Conservation (phyloP, 2,113 vertebrate genomes). For the Podarcis raffonei region DNA sequence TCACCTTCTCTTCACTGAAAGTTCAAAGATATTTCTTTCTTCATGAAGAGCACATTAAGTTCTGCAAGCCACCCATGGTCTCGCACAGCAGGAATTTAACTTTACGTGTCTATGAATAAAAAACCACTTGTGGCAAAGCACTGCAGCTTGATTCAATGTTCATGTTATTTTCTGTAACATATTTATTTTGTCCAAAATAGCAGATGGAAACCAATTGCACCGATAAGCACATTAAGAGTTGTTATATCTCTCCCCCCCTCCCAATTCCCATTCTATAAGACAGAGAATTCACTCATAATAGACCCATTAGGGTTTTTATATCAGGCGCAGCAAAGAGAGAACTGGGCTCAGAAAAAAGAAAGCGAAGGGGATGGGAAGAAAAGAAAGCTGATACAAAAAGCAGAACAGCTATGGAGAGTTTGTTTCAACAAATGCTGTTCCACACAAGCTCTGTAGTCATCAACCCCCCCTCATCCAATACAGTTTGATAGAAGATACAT, state of each 20-base stretch:
- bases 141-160: slow-evolving; percentile 24
- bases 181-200: slow-evolving; percentile 16
- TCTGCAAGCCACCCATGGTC: not conserved
- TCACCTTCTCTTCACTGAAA: slow-evolving; percentile 13
- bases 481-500: not conserved
- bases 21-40: not conserved
- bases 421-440: slow-evolving; percentile 19
- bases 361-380: not conserved
- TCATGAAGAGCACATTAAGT: not conserved
- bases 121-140: not conserved
- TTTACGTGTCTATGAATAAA: slow-evolving; percentile 29
- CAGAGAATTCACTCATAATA: not conserved
- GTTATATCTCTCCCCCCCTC: not conserved
- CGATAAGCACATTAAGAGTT: slow-evolving; percentile 18
- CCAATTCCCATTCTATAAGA: not conserved
- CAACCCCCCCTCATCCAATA: not conserved
- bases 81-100: not conserved
- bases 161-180: not conserved
- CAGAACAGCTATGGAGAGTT: not conserved
- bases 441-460: not conserved
- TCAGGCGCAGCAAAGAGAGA: slow-evolving; percentile 5
- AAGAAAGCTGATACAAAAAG: not conserved
- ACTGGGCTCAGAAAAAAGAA: not conserved
- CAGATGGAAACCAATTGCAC: slow-evolving; percentile 11
- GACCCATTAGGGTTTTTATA: not conserved